Evolutionary conservation across 1,140 invertebrate genomes (phyloP), one percentile per base, ranked within the genome.

Genomic region (Drosophila sproati): DNA sequence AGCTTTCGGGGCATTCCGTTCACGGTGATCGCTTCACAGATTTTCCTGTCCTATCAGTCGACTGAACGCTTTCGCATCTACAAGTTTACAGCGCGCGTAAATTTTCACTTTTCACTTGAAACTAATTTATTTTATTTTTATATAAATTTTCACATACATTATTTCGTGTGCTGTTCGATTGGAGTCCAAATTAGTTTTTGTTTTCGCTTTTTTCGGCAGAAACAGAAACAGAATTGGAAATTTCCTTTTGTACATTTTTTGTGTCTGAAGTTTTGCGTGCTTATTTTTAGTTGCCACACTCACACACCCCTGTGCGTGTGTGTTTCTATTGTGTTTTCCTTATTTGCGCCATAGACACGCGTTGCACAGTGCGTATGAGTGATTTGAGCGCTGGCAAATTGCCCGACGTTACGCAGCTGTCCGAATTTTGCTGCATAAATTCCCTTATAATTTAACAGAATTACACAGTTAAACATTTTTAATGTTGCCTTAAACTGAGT

Each of bases 371-470:
- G 81, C 85, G 81, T 90, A 89, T 85, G 86, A 81, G 78, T 90
- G 81, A 89, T 89, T 81, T 88, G 79, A 80, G 82, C 67, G 52
- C 79, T 76, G 85, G 86, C 85, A 79, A 51, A 48, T 60, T 89
- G 85, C 85, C 85, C 86, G 75, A 85, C 74, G 90, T 89, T 85
- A 89, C 86, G 86, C 85, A 89, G 85, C 86, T 90, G 85, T 85
- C 70, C 12, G 12, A 56, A 43, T 51, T 20, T 41, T 61, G 41
- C 39, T 31, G 48, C 48, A 61, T 43, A 43, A 67, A 31, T 82
- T 72, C 50, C 37, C 60, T 59, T 80, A 64, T 80, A 87, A 82
- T 77, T 82, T 57, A 72, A 68, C 73, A 78, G 66, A 60, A 71
- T 78, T 70, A 64, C 35, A 64, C 35, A 56, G 55, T 43, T 1